Evolutionary conservation across 1,140 invertebrate genomes (phyloP), one percentile per base, ranked within the genome.

Genomic region (Heliconius melpomene): DNA sequence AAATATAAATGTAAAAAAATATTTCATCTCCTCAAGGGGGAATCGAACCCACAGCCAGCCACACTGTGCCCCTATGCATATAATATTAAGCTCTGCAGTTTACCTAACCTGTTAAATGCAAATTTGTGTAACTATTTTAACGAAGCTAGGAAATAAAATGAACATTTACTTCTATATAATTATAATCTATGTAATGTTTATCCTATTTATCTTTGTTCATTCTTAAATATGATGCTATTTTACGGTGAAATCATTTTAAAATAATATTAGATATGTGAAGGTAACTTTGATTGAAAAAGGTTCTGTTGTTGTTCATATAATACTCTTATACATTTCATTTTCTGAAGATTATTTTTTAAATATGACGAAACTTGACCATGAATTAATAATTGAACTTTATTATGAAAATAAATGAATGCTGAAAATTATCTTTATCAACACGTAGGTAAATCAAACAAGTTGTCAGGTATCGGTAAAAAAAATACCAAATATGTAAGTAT

Each of bases 131-230:
- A 46, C 20, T n/a, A 54, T 18, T 60, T 26, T 29, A 29, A n/a
- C n/a, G n/a, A n/a, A n/a, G n/a, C n/a, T n/a, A n/a, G n/a, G n/a
- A n/a, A n/a, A n/a, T n/a, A n/a, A n/a, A n/a, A n/a, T n/a, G n/a
- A n/a, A n/a, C n/a, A n/a, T 87, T 86, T 87, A 86, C 75, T 77
- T 86, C 87, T 83, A 86, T 72, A 84, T 84, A 81, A 20, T 80
- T 83, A 83, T 85, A 81, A 73, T 83, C 73, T 85, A 84, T 75
- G 2, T 52, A 2, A 66, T 26, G 13, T 81, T 78, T 84, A 88
- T 78, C 77, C 87, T 87, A 87, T 78, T 74, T 86, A 89, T 89
- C 79, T 90, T 92, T 91, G 90, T 91, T 92, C 91, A 81, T 86
- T 84, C 82, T 81, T 85, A 78, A 87, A 80, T 82, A 86, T 83